Conservation (phyloP, 2,113 vertebrate genomes). For the Motacilla tschutschensis region DNA sequence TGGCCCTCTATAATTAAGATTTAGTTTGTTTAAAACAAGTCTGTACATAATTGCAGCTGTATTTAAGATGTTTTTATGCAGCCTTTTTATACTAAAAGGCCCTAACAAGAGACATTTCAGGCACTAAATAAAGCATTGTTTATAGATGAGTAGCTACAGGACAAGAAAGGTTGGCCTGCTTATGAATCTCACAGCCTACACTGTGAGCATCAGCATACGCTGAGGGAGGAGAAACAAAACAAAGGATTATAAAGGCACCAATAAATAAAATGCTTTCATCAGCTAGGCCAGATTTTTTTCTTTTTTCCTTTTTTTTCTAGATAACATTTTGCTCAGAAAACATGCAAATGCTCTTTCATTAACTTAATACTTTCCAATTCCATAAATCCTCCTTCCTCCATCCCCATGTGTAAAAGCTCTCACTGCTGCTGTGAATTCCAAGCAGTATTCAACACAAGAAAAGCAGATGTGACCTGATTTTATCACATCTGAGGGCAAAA, state of each 20-base stretch:
- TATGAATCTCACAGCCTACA: neutral
- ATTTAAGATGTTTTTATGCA: neutral
- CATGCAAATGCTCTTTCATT: slow-evolving; percentile 64
- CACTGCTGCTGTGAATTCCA: slow-evolving; percentile 28
- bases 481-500: slow-evolving; percentile 23
- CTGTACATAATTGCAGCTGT: neutral
- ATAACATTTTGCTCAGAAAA: slow-evolving; percentile 34
- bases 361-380: slow-evolving; percentile 52
- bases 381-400: slow-evolving; percentile 29
- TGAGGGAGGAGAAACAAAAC: slow-evolving; percentile 19
- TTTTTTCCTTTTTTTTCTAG: neutral
- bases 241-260: slow-evolving; percentile 52
- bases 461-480: neutral
- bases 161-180: neutral
- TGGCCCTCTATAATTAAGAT: slow-evolving; percentile 11
- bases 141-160: neutral
- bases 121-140: neutral
- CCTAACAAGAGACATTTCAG: neutral
- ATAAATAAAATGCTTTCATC: slow-evolving; percentile 59
- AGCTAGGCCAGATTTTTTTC: slow-evolving; percentile 17
- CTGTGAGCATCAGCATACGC: neutral
- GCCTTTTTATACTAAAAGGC: neutral
- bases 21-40: slow-evolving; percentile 19
- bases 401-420: slow-evolving; percentile 25
- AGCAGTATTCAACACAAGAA: slow-evolving; percentile 15